Percentiles rank a stretch among this genome's conserved stretches.
Evolutionary conservation across 1,140 invertebrate genomes (phyloP).

Genomic region (Aradophagus sp.): DNA sequence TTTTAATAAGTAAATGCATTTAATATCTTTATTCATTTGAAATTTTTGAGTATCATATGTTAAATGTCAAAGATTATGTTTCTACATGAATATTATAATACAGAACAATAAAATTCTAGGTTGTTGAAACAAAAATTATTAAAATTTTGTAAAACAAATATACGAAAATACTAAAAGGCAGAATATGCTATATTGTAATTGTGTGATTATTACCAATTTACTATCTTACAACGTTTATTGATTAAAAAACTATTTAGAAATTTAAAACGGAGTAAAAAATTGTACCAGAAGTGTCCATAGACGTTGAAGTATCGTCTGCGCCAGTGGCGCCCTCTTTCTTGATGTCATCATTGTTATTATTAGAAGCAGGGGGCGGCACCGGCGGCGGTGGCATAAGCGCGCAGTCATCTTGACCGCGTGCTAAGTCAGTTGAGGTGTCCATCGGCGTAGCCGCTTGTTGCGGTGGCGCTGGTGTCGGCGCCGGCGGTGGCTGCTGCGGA

Average conservation of each 20-base stretch:
- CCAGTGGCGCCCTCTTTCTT: conserved; percentile 61
- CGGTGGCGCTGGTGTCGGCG: conserved; percentile 53
- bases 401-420: conserved; percentile 60
- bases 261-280: conserved; percentile 1
- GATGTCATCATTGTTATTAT: conserved; percentile 53
- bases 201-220: no score
- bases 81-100: no score
- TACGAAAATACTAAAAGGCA: no score
- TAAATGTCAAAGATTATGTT: no score
- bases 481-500: conserved; percentile 57
- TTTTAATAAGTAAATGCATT: no score
- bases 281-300: conserved; percentile 42
- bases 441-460: conserved; percentile 50
- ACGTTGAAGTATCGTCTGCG: conserved; percentile 1
- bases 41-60: no score
- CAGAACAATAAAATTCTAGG: no score
- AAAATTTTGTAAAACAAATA: no score
- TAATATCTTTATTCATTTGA: no score
- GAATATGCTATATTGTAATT: no score
- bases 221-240: neutral
- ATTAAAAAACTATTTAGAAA: neutral
- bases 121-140: no score
- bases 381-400: conserved; percentile 55
- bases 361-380: conserved; percentile 29
- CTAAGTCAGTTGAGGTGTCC: conserved; percentile 51